A percentile compares a stretch with the other conserved stretches of the same genome.
Evolutionary conservation across 2,888 invertebrate species (phyloP).

Genomic region (Drosophila helvetica): DNA sequence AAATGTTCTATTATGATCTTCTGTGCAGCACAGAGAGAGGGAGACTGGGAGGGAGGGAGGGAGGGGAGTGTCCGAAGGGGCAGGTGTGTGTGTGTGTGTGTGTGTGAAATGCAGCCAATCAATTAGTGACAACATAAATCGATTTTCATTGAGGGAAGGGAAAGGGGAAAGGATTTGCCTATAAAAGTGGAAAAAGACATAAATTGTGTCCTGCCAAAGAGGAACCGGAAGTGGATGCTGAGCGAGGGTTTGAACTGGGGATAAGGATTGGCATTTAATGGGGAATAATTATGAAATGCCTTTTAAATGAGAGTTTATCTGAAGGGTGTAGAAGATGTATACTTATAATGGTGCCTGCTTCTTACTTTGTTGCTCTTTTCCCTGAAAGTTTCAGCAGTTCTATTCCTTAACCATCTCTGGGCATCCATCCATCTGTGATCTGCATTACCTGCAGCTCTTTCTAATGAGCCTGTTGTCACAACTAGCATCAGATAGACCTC

Average conservation of each 20-base stretch:
- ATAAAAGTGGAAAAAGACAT: slow-evolving; percentile 6
- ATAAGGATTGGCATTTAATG: no score
- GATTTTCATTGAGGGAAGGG: slow-evolving; percentile 24
- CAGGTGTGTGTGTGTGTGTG: slow-evolving; percentile 12
- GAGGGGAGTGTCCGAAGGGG: background rate
- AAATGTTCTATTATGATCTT: slow-evolving; percentile 21
- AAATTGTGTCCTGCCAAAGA: background rate
- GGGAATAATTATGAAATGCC: no score
- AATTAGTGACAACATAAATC: slow-evolving; percentile 46
- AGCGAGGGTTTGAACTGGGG: no score
- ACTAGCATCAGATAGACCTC: slow-evolving; percentile 3
- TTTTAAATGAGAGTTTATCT: no score
- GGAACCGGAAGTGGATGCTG: background rate
- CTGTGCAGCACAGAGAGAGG: background rate
- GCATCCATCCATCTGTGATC: slow-evolving; percentile 10
- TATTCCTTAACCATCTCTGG: no score
- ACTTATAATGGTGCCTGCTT: no score
- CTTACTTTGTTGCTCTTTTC: no score
- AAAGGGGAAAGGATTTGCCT: slow-evolving; percentile 3
- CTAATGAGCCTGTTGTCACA: slow-evolving; percentile 3
- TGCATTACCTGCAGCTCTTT: background rate
- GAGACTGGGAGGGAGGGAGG: background rate
- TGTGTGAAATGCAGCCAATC: slow-evolving; percentile 38
- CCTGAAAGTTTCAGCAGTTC: no score
- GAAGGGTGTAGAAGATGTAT: no score